A percentile compares a stretch with the other conserved stretches of the same genome.
Evolutionary conservation across 2,797 vertebrate genomes (phyloP).

Genomic region (Enteromius afrohamiltoni): DNA sequence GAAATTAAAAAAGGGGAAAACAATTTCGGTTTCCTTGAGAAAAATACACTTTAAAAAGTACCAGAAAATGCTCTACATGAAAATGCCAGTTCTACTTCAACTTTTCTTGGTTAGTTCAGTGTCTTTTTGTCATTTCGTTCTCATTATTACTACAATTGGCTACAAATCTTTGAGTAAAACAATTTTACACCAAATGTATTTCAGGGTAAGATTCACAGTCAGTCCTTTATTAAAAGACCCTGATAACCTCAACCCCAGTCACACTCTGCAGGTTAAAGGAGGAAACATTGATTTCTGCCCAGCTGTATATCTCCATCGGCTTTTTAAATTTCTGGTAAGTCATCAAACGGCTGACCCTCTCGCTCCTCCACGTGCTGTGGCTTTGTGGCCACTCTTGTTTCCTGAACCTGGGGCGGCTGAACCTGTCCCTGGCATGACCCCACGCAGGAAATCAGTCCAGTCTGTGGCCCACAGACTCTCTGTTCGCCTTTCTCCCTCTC

Average conservation of each 20-base stretch:
- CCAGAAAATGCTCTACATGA: not conserved
- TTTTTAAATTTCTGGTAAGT: constrained; percentile 52
- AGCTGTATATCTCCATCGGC: constrained; percentile 45
- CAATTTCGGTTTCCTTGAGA: not conserved
- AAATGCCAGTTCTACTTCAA: not conserved
- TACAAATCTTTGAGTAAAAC: not conserved
- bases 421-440: constrained; percentile 82
- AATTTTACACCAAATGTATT: not conserved
- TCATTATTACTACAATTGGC: not conserved
- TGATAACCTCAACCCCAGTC: not conserved
- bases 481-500: constrained; percentile 58
- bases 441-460: constrained; percentile 83
- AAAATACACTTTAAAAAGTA: not conserved
- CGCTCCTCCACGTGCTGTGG: constrained; percentile 50
- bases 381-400: constrained; percentile 62
- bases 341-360: constrained; percentile 55
- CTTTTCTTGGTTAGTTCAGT: not conserved
- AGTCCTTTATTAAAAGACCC: not conserved
- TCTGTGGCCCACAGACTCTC: constrained; percentile 73
- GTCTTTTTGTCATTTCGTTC: not conserved
- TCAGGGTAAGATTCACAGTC: not conserved
- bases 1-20: not conserved
- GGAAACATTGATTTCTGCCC: constrained; percentile 22
- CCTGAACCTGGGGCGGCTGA: constrained; percentile 72
- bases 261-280: constrained; percentile 12